A percentile compares a stretch with the other conserved stretches of the same genome.
Conservation (phyloP, 2,797 vertebrate species). For the Chelon labrosus region DNA sequence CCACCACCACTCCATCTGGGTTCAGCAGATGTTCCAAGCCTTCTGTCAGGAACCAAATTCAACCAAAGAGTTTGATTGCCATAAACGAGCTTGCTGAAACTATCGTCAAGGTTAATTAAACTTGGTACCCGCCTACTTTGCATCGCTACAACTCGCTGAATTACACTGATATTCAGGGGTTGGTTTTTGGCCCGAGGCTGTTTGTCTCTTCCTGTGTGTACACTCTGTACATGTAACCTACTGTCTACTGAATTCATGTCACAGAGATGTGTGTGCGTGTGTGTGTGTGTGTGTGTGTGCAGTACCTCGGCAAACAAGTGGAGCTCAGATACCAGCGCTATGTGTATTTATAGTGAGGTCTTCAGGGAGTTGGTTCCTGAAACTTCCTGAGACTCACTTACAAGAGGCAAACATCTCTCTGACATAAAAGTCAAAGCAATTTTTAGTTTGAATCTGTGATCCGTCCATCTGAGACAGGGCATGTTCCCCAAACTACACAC, state of each 20-base stretch:
- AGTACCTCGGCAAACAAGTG: conserved; percentile 21
- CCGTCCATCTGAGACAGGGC: conserved; percentile 34
- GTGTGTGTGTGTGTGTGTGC: background rate
- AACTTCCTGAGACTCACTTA: conserved; percentile 25
- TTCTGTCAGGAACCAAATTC: too few relatives aligned
- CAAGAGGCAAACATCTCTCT: conserved; percentile 48
- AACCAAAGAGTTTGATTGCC: too few relatives aligned
- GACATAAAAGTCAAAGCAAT: conserved; percentile 57
- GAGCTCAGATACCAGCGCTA: conserved; percentile 25
- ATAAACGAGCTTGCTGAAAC: too few relatives aligned
- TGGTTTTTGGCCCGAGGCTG: too few relatives aligned
- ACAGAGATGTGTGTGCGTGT: conserved; percentile 22
- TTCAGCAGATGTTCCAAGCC: too few relatives aligned
- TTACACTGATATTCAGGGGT: too few relatives aligned
- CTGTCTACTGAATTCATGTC: conserved; percentile 26
- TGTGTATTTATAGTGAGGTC: conserved; percentile 46
- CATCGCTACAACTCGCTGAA: too few relatives aligned
- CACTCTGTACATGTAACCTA: background rate
- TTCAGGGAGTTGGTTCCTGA: conserved; percentile 42
- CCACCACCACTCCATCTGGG: too few relatives aligned
- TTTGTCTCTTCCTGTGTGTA: too few relatives aligned
- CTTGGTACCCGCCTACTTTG: too few relatives aligned
- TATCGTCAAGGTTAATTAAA: too few relatives aligned
- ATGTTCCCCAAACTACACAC: conserved; percentile 35
- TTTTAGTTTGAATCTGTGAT: conserved; percentile 45